Percentiles rank a stretch among this genome's conserved stretches.
Conservation (phyloP, 2,888 invertebrate genomes). For the Melanotus villosus region DNA sequence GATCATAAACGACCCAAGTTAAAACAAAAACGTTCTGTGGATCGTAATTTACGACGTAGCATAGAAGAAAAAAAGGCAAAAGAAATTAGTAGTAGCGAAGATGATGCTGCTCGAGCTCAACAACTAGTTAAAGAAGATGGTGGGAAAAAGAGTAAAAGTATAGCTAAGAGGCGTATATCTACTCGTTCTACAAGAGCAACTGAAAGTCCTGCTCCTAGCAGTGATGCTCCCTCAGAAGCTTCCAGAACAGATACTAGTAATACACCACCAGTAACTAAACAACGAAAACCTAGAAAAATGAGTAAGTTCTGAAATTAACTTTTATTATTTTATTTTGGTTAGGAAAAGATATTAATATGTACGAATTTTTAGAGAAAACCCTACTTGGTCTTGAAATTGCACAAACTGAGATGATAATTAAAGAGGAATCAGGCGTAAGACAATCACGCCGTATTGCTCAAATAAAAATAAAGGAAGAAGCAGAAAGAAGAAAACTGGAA, state of each 20-base stretch:
- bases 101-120: slow-evolving; percentile 56
- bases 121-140: background rate
- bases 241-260: slow-evolving; percentile 39
- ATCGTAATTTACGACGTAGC: slow-evolving; percentile 62
- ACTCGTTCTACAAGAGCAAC: slow-evolving; percentile 28
- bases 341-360: background rate
- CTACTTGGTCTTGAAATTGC: slow-evolving; percentile 70
- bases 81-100: slow-evolving; percentile 70
- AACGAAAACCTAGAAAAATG: slow-evolving; percentile 57
- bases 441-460: slow-evolving; percentile 90
- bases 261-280: slow-evolving; percentile 44
- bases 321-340: no score
- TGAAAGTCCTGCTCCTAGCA: slow-evolving; percentile 42
- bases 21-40: slow-evolving; percentile 59
- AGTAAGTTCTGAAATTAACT: slow-evolving; percentile 54
- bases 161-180: slow-evolving; percentile 24
- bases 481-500: slow-evolving; percentile 81
- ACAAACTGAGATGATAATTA: slow-evolving; percentile 57
- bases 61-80: slow-evolving; percentile 72
- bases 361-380: slow-evolving; percentile 62
- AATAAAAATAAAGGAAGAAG: slow-evolving; percentile 89
- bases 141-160: slow-evolving; percentile 19
- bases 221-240: slow-evolving; percentile 45
- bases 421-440: slow-evolving; percentile 73
- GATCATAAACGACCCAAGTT: slow-evolving; percentile 54